Percentiles rank a stretch among this genome's conserved stretches.
These are phyloP conservation scores for Phlogophora meticulosa DNA, from an alignment of 2,888 invertebrate species.

Conservation along the genomic window DNA sequence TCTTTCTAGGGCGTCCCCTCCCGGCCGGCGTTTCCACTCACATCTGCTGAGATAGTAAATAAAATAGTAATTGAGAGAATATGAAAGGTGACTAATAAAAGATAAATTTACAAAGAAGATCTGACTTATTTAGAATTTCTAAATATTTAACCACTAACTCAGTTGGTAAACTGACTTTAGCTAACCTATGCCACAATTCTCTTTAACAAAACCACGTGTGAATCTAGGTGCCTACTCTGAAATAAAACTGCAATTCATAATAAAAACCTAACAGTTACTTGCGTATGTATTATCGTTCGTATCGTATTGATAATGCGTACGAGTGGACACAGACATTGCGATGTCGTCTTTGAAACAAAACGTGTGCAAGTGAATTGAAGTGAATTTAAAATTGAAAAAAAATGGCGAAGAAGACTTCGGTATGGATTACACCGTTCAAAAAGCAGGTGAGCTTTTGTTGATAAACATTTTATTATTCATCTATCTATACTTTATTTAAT, in stretches of 20 bases:
- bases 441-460: constrained; percentile 64
- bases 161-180: constrained; percentile 19
- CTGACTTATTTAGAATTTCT: no score
- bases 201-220: constrained; percentile 1
- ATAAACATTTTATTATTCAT: no score
- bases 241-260: constrained; percentile 22
- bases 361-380: constrained; percentile 32
- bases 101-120: no score
- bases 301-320: constrained; percentile 49
- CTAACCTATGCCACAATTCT: constrained; percentile 9
- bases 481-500: no score
- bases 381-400: constrained; percentile 26
- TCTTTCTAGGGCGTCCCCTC: no score
- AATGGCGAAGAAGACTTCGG: constrained; percentile 49
- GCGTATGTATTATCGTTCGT: constrained; percentile 38
- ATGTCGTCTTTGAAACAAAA: constrained; percentile 33
- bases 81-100: no score
- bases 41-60: no score
- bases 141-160: background rate
- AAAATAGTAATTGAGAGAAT: no score
- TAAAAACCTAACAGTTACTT: constrained; percentile 23
- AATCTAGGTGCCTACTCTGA: background rate
- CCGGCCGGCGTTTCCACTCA: no score
- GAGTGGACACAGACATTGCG: constrained; percentile 37
- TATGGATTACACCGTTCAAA: constrained; percentile 70